Base-by-base conservation (phyloP, 2,888 invertebrate species). In the Coecobrya sp. region DNA sequence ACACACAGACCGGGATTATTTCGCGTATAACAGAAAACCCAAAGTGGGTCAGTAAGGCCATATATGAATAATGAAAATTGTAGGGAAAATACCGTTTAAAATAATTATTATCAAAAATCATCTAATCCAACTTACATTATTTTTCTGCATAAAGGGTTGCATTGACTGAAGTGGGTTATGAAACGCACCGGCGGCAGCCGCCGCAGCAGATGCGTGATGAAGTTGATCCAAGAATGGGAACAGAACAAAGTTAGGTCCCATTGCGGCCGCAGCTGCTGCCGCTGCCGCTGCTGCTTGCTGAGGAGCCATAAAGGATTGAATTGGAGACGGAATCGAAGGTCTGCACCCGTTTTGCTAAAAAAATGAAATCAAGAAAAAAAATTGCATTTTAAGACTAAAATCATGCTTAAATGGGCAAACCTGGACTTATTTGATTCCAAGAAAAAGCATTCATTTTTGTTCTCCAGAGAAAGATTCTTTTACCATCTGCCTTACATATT, bases 151-250 rank as follows among this genome's bases (percentile, higher is more conserved):
- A 88, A 94, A 95, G 11, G 95, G 95, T 79, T 95, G 95, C 94
- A 95, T 95, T 55, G 93, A 93, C 89, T 95, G 95, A 52, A 95
- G 93, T 22, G 94, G 93, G 49, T 93, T 92, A 42, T 93, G 93
- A 90, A 94, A 94, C 45, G 93, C 94, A 86, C 94, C 95, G 22
- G 93, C 85, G 25, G 93, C 91, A 25, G 93, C 93, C 76, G 92
- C 92, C n/a, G 92, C 92, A 22, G 93, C 89, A 42, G 94, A 92
- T 68, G 94, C 93, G 79, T 94, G 93, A 89, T 94, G 95, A 52
- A 95, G 86, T 81, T 94, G 94, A 93, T 95, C 95, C 86, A 94
- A 79, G 87, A 95, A 95, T 68, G 95, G 95, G 82, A 95, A 95
- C 25, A 95, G 93, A 16, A 95, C 94, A 76, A 94, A 95, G 87